Conservation (phyloP, 2,888 invertebrate species). For the Cheilosia vernalis region DNA sequence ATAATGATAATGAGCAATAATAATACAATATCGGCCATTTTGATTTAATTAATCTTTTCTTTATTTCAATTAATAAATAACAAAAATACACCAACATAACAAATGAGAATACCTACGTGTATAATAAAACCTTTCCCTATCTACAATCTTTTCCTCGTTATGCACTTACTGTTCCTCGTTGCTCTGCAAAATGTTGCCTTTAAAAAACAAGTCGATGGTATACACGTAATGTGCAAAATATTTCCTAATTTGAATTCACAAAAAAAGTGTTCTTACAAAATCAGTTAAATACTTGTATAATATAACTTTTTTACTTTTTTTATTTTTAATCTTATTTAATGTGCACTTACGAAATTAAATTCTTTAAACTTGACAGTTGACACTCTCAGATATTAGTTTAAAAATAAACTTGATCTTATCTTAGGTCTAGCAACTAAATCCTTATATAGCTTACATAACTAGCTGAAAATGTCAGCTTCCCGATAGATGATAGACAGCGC, state of each 20-base stretch:
- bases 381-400: neutral
- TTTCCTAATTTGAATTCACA: constrained; percentile 1
- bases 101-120: constrained; percentile 7
- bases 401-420: constrained; percentile 23
- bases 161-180: neutral
- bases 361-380: constrained; percentile 56
- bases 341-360: constrained; percentile 67
- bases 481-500: constrained; percentile 35
- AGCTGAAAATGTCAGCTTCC: constrained; percentile 49
- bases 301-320: constrained; percentile 18
- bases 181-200: neutral
- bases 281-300: neutral
- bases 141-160: constrained; percentile 12
- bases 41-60: constrained; percentile 13
- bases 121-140: constrained; percentile 39
- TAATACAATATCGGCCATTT: neutral
- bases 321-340: constrained; percentile 50
- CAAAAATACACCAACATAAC: constrained; percentile 42
- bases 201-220: neutral
- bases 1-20: too few species aligned
- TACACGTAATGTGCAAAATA: constrained; percentile 18
- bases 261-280: constrained; percentile 33
- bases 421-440: neutral
- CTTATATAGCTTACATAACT: constrained; percentile 24
- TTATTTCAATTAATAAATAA: constrained; percentile 52